Percentiles rank a stretch among this genome's conserved stretches.
Conservation (phyloP, 2,797 vertebrate species). For the Borostomias antarcticus region DNA sequence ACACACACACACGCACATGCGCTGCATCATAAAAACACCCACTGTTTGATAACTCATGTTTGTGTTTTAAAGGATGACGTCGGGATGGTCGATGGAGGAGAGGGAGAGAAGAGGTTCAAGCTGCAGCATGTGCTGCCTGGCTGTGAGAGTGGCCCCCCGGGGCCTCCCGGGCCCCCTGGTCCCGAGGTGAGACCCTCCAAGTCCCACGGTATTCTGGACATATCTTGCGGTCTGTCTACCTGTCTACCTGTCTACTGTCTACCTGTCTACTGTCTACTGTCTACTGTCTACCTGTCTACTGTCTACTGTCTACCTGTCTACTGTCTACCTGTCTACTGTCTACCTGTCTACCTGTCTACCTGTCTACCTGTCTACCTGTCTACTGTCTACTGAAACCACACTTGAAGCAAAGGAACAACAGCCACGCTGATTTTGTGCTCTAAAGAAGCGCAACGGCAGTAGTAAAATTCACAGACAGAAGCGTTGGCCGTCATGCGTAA, state of each 20-base stretch:
- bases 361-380: no score
- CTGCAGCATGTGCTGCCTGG: conserved; percentile 31
- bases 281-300: no score
- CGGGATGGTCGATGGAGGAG: conserved; percentile 33
- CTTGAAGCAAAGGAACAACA: not conserved
- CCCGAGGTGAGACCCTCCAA: conserved; percentile 77
- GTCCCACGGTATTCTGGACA: not conserved
- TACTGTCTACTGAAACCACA: not conserved
- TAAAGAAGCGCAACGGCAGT: not conserved
- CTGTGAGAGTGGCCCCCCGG: conserved; percentile 67
- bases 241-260: no score
- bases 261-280: no score
- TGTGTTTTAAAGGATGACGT: conserved; percentile 42
- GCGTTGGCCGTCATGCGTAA: not conserved
- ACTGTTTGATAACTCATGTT: conserved; percentile 1
- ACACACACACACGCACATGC: not conserved
- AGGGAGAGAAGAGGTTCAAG: conserved; percentile 36
- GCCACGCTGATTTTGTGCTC: not conserved
- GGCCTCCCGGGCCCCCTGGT: conserved; percentile 80
- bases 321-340: no score
- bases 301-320: no score
- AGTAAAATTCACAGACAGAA: not conserved
- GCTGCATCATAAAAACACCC: not conserved
- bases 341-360: no score
- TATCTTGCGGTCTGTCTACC: no score